Percentiles rank a stretch among this genome's conserved stretches.
Evolutionary conservation across 2,888 invertebrate genomes (phyloP).

Genomic region (Tipula unca): DNA sequence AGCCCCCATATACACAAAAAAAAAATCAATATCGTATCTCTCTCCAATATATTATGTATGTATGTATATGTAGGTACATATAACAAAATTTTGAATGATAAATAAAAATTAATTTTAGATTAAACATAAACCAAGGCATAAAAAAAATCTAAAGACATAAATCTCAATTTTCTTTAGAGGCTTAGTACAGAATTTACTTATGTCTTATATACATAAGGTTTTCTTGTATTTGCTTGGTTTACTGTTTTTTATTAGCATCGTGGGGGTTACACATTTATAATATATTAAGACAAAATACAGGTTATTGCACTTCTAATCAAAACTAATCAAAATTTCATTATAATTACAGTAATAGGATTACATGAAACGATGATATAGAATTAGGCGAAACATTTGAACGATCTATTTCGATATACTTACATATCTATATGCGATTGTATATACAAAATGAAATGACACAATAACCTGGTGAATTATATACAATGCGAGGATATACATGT

Average conservation of each 20-base stretch:
- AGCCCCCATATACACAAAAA: no score
- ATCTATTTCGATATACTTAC: not conserved
- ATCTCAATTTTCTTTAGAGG: not conserved
- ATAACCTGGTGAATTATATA: not conserved
- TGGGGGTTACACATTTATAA: conserved; percentile 8
- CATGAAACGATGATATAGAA: not conserved
- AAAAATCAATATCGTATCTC: no score
- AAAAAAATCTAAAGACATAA: not conserved
- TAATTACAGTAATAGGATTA: not conserved
- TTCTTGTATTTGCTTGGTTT: not conserved
- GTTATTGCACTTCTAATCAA: conserved; percentile 14
- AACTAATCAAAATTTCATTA: conserved; percentile 14
- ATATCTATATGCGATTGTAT: not conserved
- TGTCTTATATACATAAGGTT: not conserved
- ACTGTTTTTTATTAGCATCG: not conserved
- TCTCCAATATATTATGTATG: not conserved
- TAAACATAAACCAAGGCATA: not conserved
- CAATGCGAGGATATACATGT: not conserved
- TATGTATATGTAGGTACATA: not conserved
- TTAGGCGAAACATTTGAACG: not conserved
- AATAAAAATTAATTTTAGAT: conserved; percentile 14
- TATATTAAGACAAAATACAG: conserved; percentile 2
- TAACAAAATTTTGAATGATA: not conserved
- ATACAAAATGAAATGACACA: not conserved
- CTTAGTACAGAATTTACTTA: not conserved